These are phyloP conservation scores for Elephantulus edwardii DNA, from an alignment of 2,113 vertebrate genomes.

Conservation along the genomic window DNA sequence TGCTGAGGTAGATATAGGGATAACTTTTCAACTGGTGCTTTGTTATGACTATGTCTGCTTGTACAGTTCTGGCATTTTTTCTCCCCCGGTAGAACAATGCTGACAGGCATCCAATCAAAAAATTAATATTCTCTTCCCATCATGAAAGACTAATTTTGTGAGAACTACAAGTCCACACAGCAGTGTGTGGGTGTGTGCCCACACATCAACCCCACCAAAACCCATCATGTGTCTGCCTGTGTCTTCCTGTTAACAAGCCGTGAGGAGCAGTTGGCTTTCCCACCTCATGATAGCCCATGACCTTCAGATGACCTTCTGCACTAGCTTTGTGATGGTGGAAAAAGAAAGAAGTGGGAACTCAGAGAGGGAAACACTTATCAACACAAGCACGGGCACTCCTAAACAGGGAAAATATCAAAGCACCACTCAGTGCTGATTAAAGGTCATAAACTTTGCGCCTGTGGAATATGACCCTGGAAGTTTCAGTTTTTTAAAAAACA, in stretches of 20 bases:
- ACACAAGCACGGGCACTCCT: accelerated
- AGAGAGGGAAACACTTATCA: neutral
- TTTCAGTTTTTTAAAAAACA: neutral
- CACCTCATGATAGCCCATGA: neutral
- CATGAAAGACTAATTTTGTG: slow-evolving; percentile 6
- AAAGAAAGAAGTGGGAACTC: neutral
- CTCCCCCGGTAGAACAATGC: neutral
- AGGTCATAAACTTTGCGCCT: neutral
- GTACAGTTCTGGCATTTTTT: neutral
- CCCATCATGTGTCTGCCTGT: neutral
- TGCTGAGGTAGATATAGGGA: neutral
- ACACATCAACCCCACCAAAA: neutral
- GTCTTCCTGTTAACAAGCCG: neutral
- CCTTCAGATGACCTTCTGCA: neutral
- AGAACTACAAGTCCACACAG: slow-evolving; percentile 31
- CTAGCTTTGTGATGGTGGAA: neutral
- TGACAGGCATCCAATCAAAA: neutral
- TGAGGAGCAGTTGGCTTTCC: neutral
- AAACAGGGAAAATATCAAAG: neutral
- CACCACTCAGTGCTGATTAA: neutral
- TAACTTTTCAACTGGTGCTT: neutral
- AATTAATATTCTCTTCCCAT: neutral
- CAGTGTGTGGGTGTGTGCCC: neutral
- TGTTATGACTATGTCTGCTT: neutral
- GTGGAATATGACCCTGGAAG: neutral